Base-by-base conservation (phyloP, 2,888 invertebrate species). In the Spodoptera littoralis region DNA sequence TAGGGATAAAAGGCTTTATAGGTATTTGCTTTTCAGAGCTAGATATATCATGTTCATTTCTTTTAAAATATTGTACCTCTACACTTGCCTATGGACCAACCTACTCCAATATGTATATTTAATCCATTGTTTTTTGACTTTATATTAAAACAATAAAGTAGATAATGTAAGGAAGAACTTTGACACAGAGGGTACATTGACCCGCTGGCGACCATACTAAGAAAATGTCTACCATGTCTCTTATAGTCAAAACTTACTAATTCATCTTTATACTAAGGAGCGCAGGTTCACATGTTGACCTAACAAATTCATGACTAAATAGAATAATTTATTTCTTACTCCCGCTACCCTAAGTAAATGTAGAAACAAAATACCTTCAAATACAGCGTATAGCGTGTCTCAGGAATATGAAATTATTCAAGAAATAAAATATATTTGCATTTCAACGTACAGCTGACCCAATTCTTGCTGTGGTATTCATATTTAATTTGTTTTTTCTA, bases 371-470 rank as follows among this genome's bases (percentile, higher is more conserved):
- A 56, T 56, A 52, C 43, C 30, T 11, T 58, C 43, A 49, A 72
- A 59, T 47, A 46, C 51, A n/a, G n/a, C n/a, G n/a, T n/a, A 41
- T 76, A 61, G 73, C 76, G 67, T 73, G 73, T 48, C 46, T 42
- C 43, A 48, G 54, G 43, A 36, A 62, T 57, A 67, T 73, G 47
- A 73, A 62, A 76, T 60, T 51, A 67, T 60, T 44, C 50, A 53
- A 44, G 41, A 61, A 65, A 71, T 60, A 76, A 62, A 72, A 73
- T 54, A 42, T 47, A 65, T 61, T 76, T 76, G 61, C 76, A 73
- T 73, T 73, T 67, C 13, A 71, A 59, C n/a, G 65, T 64, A 58
- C 51, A 9, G 42, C 13, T 59, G 62, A 74, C 77, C 74, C n/a
- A 77, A 74, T 75, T 74, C 24, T 46, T 51, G 46, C 18, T 8